Evolutionary conservation across 1,140 invertebrate species (phyloP).

Genomic region (Pseudomyrmex sp.): DNA sequence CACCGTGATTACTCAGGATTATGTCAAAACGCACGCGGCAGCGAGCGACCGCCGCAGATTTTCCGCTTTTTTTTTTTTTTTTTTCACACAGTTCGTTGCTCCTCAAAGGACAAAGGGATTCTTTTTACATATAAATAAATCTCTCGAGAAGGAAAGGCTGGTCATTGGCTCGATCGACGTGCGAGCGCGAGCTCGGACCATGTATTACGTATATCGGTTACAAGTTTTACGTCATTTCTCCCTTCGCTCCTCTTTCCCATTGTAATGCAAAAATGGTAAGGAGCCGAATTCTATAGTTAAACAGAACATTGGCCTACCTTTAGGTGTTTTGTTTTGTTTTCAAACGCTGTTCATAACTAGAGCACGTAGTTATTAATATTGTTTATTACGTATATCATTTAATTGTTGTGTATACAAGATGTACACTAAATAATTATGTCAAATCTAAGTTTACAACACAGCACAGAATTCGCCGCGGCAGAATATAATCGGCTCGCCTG

Average conservation of each 20-base stretch:
- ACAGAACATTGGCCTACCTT: slow-evolving; percentile 33
- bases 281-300: slow-evolving; percentile 31
- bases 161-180: slow-evolving; percentile 74
- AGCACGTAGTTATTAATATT: slow-evolving; percentile 62
- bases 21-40: slow-evolving; percentile 53
- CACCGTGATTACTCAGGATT: neutral
- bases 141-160: slow-evolving; percentile 82
- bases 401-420: slow-evolving; percentile 78
- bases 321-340: slow-evolving; percentile 8
- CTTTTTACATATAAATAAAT: slow-evolving; percentile 81
- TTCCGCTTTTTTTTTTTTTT: slow-evolving; percentile 58
- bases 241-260: neutral
- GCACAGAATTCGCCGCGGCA: slow-evolving; percentile 83
- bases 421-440: slow-evolving; percentile 80
- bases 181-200: slow-evolving; percentile 77
- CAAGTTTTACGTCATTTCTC: slow-evolving; percentile 39
- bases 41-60: slow-evolving; percentile 76
- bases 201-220: slow-evolving; percentile 81
- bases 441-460: slow-evolving; percentile 85
- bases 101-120: slow-evolving; percentile 80
- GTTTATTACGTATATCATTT: slow-evolving; percentile 81
- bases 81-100: slow-evolving; percentile 77
- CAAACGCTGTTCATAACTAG: slow-evolving; percentile 25
- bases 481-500: slow-evolving; percentile 67
- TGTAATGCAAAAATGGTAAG: slow-evolving; percentile 21